Conservation (phyloP, 2,113 vertebrate genomes). For the Guaruba guarouba region DNA sequence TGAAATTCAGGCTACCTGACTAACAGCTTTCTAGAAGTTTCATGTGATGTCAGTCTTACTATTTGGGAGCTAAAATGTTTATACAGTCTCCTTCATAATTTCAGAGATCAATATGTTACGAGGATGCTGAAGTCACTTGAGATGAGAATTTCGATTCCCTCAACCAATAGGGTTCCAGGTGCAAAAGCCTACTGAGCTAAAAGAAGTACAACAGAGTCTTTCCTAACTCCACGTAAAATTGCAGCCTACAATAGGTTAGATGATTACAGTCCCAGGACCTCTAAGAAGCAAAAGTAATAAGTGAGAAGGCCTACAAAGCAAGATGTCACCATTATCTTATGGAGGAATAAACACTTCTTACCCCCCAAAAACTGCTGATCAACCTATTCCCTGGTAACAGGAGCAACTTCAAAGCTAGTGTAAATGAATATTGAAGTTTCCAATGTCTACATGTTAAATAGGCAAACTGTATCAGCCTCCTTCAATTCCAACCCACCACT, state of each 20-base stretch:
- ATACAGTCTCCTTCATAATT: background rate
- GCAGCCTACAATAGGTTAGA: background rate
- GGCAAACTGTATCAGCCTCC: background rate
- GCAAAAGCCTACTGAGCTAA: background rate
- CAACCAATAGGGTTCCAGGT: background rate
- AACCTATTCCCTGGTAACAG: background rate
- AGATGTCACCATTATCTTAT: background rate
- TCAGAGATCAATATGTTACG: background rate
- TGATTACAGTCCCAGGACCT: background rate
- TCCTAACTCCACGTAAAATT: background rate
- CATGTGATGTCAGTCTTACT: background rate
- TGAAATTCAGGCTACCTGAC: background rate
- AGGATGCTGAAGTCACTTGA: background rate
- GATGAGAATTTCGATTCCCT: background rate
- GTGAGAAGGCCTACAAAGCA: background rate
- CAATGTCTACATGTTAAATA: background rate
- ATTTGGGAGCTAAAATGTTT: background rate
- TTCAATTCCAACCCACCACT: no score
- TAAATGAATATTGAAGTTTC: background rate
- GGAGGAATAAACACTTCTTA: background rate
- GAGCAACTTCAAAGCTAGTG: background rate
- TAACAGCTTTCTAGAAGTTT: background rate
- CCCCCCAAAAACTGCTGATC: background rate
- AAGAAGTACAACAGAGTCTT: background rate
- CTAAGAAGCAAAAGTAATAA: background rate